A percentile compares a stretch with the other conserved stretches of the same genome.
These are phyloP conservation scores for Condylostylus longicornis DNA, from an alignment of 1,140 invertebrate species.

Conservation along the genomic window DNA sequence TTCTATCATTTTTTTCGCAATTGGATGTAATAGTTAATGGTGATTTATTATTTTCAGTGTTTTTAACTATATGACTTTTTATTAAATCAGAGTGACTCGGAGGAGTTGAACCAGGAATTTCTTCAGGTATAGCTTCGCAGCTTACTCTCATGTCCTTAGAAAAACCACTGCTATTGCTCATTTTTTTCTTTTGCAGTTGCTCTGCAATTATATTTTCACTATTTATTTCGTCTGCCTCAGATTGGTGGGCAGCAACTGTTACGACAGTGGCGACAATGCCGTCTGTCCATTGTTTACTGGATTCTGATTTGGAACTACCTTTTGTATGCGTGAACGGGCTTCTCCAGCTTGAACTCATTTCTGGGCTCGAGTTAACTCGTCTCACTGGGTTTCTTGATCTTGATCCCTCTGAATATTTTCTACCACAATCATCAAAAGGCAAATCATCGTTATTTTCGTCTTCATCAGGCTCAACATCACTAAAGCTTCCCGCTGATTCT, in stretches of 20 bases:
- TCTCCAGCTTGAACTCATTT: constrained; percentile 77
- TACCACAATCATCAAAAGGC: constrained; percentile 31
- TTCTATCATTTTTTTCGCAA: constrained; percentile 3
- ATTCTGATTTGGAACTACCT: constrained; percentile 9
- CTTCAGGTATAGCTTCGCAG: constrained; percentile 79
- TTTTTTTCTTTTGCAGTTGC: constrained; percentile 41
- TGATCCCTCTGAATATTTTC: constrained; percentile 32
- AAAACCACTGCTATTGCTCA: constrained; percentile 42
- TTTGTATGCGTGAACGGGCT: constrained; percentile 43
- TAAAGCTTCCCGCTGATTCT: constrained; percentile 24
- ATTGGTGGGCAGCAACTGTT: constrained; percentile 10
- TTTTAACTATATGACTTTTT: no score
- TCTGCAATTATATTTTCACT: constrained; percentile 6
- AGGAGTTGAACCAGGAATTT: constrained; percentile 43
- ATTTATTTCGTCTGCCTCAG: background rate
- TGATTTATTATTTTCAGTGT: no score
- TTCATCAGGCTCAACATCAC: constrained; percentile 43
- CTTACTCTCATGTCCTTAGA: constrained; percentile 61
- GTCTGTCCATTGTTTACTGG: constrained; percentile 11
- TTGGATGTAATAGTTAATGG: no score
- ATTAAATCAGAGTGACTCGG: constrained; percentile 11
- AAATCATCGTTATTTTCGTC: constrained; percentile 30
- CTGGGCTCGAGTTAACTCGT: constrained; percentile 75
- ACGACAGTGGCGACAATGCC: constrained; percentile 12
- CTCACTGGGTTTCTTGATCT: constrained; percentile 61